phyloP scores from a whole-genome alignment of 2,888 invertebrate genomes.

The Zonitis immaculata region DNA sequence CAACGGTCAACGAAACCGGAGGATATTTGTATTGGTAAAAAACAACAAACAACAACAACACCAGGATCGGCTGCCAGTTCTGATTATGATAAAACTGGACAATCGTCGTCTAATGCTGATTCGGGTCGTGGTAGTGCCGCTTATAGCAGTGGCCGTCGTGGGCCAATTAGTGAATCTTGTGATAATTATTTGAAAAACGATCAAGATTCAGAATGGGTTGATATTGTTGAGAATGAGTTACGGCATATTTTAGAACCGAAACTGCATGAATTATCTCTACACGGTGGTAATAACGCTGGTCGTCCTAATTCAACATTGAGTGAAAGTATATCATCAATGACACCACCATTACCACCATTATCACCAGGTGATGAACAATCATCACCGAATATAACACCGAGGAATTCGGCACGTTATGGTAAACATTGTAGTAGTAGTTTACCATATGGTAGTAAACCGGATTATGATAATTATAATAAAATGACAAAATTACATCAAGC shows the following conservation, averaged over 20 bases:
- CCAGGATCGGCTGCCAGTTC: conserved; percentile 61
- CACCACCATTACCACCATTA: conserved; percentile 72
- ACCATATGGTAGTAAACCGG: conserved; percentile 59
- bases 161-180: conserved; percentile 54
- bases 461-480: conserved; percentile 53
- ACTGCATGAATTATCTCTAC: conserved; percentile 59
- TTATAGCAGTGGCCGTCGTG: conserved; percentile 66
- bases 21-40: conserved; percentile 48
- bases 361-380: conserved; percentile 59
- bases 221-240: conserved; percentile 74
- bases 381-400: conserved; percentile 48
- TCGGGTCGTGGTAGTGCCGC: conserved; percentile 78
- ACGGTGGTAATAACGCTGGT: conserved; percentile 56
- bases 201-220: conserved; percentile 75
- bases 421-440: conserved; percentile 55
- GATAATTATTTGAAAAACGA: conserved; percentile 47
- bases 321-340: conserved; percentile 66
- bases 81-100: conserved; percentile 72
- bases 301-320: conserved; percentile 64
- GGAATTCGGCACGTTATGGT: conserved; percentile 39
- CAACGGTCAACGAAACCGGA: conserved; percentile 50
- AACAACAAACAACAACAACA: too few relatives aligned
- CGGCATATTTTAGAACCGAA: conserved; percentile 73
- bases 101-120: conserved; percentile 69
- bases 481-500: conserved; percentile 39